Evolutionary conservation across 2,113 vertebrate species (phyloP).

Genomic region (Glareola pratincola): DNA sequence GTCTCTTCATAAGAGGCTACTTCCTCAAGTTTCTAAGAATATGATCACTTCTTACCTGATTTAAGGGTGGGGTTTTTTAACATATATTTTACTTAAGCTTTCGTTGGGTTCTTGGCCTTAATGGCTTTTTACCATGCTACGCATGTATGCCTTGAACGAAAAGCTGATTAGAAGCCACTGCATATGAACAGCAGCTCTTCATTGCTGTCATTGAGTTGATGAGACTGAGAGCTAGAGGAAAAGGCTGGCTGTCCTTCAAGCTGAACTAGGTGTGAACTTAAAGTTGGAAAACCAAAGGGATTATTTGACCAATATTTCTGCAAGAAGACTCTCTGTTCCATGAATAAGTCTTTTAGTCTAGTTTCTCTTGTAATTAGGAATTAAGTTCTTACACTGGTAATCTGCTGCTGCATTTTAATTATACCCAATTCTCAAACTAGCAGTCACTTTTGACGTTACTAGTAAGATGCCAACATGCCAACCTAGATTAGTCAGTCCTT

Average conservation of each 20-base stretch:
- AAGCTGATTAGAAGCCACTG: neutral
- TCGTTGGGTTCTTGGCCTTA: neutral
- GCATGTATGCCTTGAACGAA: neutral
- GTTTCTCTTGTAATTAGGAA: neutral
- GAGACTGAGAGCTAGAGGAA: neutral
- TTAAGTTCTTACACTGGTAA: neutral
- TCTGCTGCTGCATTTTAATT: neutral
- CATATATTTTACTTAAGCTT: neutral
- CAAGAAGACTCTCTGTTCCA: neutral
- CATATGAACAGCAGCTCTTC: neutral
- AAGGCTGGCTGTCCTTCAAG: neutral
- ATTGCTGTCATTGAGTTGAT: neutral
- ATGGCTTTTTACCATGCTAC: neutral
- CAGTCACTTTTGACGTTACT: neutral
- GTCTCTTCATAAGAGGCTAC: neutral
- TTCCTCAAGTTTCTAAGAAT: neutral
- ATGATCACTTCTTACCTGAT: neutral
- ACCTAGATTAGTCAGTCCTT: conserved; percentile 15
- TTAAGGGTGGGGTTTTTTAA: neutral
- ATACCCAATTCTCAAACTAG: neutral
- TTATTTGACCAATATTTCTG: neutral
- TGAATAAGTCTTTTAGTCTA: neutral
- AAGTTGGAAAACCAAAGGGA: neutral
- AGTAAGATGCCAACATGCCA: neutral
- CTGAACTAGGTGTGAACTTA: neutral